Conservation (phyloP, 2,888 invertebrate species). For the Plebejus melissa region DNA sequence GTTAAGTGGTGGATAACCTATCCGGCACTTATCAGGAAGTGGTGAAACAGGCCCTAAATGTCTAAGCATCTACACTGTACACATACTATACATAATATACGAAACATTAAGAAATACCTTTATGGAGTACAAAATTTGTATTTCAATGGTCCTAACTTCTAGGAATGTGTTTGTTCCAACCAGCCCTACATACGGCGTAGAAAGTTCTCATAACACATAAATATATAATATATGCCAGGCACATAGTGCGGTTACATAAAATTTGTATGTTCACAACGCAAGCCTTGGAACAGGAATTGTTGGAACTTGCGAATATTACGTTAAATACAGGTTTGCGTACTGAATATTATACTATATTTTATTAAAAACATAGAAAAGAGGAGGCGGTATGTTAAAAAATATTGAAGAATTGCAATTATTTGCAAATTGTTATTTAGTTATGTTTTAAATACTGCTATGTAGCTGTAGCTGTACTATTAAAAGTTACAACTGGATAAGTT, state of each 20-base stretch:
- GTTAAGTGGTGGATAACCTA: too few relatives aligned
- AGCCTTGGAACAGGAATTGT: not conserved
- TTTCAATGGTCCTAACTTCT: not conserved
- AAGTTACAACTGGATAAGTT: too few relatives aligned
- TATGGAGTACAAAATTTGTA: not conserved
- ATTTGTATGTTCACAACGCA: slow-evolving; percentile 9
- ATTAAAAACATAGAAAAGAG: not conserved
- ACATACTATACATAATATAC: too few relatives aligned
- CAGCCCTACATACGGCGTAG: not conserved
- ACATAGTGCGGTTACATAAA: slow-evolving; percentile 4
- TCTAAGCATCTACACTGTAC: too few relatives aligned
- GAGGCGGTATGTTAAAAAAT: not conserved
- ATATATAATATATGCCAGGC: not conserved
- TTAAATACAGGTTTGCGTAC: not conserved
- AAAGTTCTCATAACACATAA: not conserved
- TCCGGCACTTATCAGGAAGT: too few relatives aligned
- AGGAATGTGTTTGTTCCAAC: not conserved
- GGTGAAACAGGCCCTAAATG: too few relatives aligned
- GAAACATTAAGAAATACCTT: too few relatives aligned
- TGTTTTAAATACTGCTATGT: too few relatives aligned
- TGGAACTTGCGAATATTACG: slow-evolving; percentile 2
- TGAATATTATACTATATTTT: not conserved
- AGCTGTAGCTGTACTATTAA: too few relatives aligned
- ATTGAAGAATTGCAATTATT: not conserved
- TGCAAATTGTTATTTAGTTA: too few relatives aligned